phyloP scores from a whole-genome alignment of 2,797 vertebrate genomes.

The Emys orbicularis region DNA sequence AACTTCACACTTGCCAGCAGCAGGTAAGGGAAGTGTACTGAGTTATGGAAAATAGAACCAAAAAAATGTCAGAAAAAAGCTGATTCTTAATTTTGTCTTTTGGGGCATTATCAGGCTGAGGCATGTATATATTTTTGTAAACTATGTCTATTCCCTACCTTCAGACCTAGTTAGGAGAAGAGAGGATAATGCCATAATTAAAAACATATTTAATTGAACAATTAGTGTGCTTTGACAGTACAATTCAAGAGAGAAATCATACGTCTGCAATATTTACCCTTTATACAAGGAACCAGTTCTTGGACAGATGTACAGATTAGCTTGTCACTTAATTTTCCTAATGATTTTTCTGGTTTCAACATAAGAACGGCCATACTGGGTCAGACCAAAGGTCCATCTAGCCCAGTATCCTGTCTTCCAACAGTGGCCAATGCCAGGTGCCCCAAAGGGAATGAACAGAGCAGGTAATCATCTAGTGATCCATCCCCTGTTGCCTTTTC shows the following conservation, averaged over 20 bases:
- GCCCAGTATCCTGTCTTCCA: too few relatives aligned
- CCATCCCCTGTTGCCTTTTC: too few relatives aligned
- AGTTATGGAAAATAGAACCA: slow-evolving; percentile 11
- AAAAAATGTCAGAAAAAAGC: neutral
- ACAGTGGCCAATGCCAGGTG: too few relatives aligned
- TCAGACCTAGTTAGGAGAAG: neutral
- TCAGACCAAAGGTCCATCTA: too few relatives aligned
- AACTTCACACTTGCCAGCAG: neutral
- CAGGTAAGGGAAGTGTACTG: neutral
- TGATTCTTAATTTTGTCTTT: slow-evolving; percentile 22
- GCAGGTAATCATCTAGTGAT: too few relatives aligned
- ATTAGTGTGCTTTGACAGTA: neutral
- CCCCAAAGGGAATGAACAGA: too few relatives aligned
- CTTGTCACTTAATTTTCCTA: neutral
- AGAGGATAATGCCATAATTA: neutral
- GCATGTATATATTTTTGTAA: neutral
- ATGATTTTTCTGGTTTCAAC: neutral
- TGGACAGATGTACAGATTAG: neutral
- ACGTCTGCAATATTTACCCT: neutral
- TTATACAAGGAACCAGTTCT: neutral
- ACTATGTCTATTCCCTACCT: neutral
- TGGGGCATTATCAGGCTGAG: neutral
- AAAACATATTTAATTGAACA: neutral
- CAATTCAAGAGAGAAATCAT: neutral
- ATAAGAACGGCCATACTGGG: too few relatives aligned